Base-by-base conservation (phyloP, 2,113 vertebrate species). In the Pangasianodon gigas region DNA sequence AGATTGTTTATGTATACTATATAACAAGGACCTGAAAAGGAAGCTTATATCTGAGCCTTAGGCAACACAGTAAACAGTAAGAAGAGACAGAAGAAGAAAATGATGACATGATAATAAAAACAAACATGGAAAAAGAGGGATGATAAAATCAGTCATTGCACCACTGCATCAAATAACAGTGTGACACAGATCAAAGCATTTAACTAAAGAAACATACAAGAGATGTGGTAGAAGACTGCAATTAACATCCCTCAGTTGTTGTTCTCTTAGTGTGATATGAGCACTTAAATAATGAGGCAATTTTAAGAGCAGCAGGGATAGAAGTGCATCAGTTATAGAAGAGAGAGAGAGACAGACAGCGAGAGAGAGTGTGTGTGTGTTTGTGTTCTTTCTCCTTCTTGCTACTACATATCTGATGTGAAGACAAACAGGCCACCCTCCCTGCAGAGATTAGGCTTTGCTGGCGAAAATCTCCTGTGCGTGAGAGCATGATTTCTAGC, bases 401-500 rank as follows among this genome's bases (percentile, higher is more conserved):
- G 41, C 41, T 48, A 13, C 71, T 74, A 74, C 18, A 19, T 74
- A 26, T 0, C 48, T 32, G 21, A 48, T 48, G n/a, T 52, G 18
- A 52, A 32, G 58, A 52, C 67, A 41, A 37, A 21, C 7, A 37
- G 2, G 32, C 1, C 69, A 71, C 32, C 41, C 32, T 32, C 19
- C 65, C 18, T 51, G 54, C 56, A 87, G 74, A 62, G 54, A 16
- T 48, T 44, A 44, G 71, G 71, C 71, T 13, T 75, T 24, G 41
- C 41, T 75, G 71, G 8, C 8, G 3, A 75, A 74, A 75, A 75
- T 69, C 32, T 99, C 98, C 94, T 99, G 98, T 96, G 92, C 98
- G 97, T 88, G 97, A 97, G 91, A 99, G 96, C 96, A 98, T 98
- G 92, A 97, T 97, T 93, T 99, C 97, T 96, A 99, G 97, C 92